phyloP scores from a whole-genome alignment of 37 sponge, comb jelly and placozoan species.

The Spongia lamella region DNA sequence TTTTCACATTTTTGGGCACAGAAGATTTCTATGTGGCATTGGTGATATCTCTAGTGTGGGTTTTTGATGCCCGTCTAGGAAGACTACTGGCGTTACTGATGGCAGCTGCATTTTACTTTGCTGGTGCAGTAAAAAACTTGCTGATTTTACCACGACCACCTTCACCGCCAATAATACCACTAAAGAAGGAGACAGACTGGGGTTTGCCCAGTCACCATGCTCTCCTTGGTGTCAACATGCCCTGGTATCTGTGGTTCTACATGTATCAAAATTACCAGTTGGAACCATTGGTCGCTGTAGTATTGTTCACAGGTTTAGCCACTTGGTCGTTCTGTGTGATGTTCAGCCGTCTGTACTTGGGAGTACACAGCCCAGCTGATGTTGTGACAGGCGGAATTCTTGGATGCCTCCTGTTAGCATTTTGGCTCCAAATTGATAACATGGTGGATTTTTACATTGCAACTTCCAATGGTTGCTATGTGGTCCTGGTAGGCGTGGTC shows the following conservation, averaged over 20 bases:
- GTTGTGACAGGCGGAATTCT: constrained; percentile 52
- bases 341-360: constrained; percentile 70
- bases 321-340: constrained; percentile 66
- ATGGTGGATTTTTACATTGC: constrained; percentile 1
- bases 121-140: constrained; percentile 51
- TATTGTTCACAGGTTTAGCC: constrained; percentile 15
- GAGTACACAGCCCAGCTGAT: constrained; percentile 74
- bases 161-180: constrained; percentile 52
- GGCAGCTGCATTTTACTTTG: constrained; percentile 46
- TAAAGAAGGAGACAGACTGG: constrained; percentile 57
- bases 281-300: background rate
- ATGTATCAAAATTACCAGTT: background rate
- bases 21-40: constrained; percentile 68
- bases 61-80: constrained; percentile 38
- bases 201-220: constrained; percentile 65
- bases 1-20: constrained; percentile 42
- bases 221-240: constrained; percentile 42
- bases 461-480: background rate
- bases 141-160: constrained; percentile 67
- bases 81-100: constrained; percentile 34
- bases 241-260: constrained; percentile 74
- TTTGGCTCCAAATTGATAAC: constrained; percentile 44
- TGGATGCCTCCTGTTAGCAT: constrained; percentile 49
- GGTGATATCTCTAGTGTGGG: constrained; percentile 41
- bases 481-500: constrained; percentile 12